Conservation (phyloP, 2,113 vertebrate genomes). For the Silurus glanis region DNA sequence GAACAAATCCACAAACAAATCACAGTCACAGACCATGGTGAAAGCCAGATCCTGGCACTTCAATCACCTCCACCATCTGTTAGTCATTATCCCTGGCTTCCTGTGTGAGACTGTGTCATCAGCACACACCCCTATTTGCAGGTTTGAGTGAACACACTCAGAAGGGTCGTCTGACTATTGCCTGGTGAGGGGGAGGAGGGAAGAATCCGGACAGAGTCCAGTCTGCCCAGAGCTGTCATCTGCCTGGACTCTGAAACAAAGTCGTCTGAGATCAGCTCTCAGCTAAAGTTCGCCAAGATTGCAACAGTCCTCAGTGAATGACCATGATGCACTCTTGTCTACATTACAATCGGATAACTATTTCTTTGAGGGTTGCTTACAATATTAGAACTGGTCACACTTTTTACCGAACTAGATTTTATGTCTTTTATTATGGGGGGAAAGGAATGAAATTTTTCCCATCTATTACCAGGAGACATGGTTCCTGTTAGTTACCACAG, state of each 20-base stretch:
- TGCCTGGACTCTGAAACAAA: constrained; percentile 1
- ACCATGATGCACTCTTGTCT: constrained; percentile 29
- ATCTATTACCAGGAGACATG: constrained; percentile 28
- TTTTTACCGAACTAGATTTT: background rate
- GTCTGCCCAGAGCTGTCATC: constrained; percentile 42
- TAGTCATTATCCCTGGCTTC: constrained; percentile 74
- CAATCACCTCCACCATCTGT: constrained; percentile 71
- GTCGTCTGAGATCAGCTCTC: constrained; percentile 15
- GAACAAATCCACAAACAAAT: constrained; percentile 69
- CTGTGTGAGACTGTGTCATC: constrained; percentile 72
- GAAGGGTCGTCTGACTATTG: constrained; percentile 53
- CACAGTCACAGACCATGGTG: constrained; percentile 62
- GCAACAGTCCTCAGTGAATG: background rate
- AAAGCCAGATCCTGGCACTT: constrained; percentile 67
- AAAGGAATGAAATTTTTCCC: constrained; percentile 25
- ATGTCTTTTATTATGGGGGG: background rate
- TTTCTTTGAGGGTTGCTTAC: background rate
- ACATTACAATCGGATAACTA: constrained; percentile 28
- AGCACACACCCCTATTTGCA: constrained; percentile 61
- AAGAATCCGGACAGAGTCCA: constrained; percentile 54
- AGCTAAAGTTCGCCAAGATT: constrained; percentile 34
- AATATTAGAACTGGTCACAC: background rate
- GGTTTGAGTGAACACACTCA: constrained; percentile 56
- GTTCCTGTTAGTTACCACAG: constrained; percentile 38
- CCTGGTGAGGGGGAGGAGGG: constrained; percentile 45